These are phyloP conservation scores for Caenorhabditis imperialis DNA, from an alignment of 2,888 invertebrate species.

Conservation along the genomic window DNA sequence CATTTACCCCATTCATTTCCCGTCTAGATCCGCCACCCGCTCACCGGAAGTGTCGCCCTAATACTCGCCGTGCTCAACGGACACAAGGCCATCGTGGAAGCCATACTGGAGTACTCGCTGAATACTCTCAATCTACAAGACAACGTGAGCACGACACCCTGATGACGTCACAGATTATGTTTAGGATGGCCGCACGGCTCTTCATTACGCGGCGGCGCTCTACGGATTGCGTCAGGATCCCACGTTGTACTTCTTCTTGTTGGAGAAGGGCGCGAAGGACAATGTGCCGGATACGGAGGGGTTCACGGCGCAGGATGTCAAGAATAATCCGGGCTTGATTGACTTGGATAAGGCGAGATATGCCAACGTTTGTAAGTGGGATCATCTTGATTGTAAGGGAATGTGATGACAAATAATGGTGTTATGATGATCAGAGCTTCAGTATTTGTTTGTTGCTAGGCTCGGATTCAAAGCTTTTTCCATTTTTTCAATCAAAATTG, in stretches of 20 bases:
- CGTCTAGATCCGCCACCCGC: conserved; percentile 64
- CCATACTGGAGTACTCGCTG: conserved; percentile 57
- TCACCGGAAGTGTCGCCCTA: conserved; percentile 68
- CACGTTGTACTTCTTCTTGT: conserved; percentile 50
- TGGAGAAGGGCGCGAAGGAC: conserved; percentile 57
- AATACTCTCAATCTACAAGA: conserved; percentile 47
- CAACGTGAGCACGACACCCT: conserved; percentile 29
- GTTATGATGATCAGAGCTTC: no score
- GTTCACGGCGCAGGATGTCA: conserved; percentile 71
- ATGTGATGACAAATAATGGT: conserved; percentile 2
- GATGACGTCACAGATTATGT: conserved; percentile 40
- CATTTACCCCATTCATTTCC: not conserved
- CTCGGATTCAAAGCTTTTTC: no score
- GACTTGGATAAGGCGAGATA: conserved; percentile 69
- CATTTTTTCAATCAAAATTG: no score
- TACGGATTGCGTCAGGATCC: conserved; percentile 58
- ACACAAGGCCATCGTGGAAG: conserved; percentile 58
- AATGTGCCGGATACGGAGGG: conserved; percentile 69
- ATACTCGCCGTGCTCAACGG: conserved; percentile 70
- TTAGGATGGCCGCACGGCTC: conserved; percentile 71
- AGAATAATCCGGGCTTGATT: conserved; percentile 68
- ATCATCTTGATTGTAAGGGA: not conserved
- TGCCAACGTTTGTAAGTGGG: conserved; percentile 70
- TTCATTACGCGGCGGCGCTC: conserved; percentile 76
- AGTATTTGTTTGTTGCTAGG: no score